Percentiles rank a stretch among this genome's conserved stretches.
Conservation (phyloP, 2,797 vertebrate genomes). For the Botia almorhae region DNA sequence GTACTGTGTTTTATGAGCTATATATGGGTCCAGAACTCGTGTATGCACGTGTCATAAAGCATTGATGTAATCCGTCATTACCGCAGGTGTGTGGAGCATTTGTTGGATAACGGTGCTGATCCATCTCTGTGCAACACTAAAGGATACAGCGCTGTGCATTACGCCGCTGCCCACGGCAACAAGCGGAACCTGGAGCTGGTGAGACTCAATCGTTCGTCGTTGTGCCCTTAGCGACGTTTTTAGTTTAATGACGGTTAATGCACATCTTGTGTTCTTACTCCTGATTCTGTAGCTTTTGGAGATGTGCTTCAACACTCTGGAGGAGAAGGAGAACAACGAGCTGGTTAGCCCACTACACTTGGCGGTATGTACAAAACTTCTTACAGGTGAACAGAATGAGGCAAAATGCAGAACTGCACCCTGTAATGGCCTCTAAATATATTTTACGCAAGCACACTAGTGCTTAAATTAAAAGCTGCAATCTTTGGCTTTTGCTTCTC, state of each 20-base stretch:
- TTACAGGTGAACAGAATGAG: neutral
- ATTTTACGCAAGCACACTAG: neutral
- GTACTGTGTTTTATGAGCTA: neutral
- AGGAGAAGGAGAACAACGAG: slow-evolving; percentile 93
- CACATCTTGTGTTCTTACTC: neutral
- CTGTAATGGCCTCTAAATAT: neutral
- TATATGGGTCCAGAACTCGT: neutral
- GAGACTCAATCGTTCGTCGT: slow-evolving; percentile 51
- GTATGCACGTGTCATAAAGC: neutral
- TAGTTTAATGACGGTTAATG: neutral
- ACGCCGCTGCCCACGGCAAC: slow-evolving; percentile 96
- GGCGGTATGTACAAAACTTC: slow-evolving; percentile 82
- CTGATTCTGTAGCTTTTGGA: slow-evolving; percentile 86
- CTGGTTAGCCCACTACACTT: slow-evolving; percentile 97
- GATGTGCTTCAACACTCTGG: slow-evolving; percentile 97
- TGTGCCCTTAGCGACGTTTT: neutral
- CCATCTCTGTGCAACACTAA: slow-evolving; percentile 93
- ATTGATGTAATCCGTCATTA: neutral
- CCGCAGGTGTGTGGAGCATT: slow-evolving; percentile 91
- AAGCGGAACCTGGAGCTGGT: slow-evolving; percentile 98
- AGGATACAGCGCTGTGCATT: slow-evolving; percentile 97
- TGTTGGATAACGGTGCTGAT: slow-evolving; percentile 97
- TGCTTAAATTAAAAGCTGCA: no score
- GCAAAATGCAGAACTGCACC: neutral
- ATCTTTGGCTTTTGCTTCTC: no score